Evolutionary conservation across 2,888 invertebrate genomes (phyloP).

Genomic region (Lymantria monacha): DNA sequence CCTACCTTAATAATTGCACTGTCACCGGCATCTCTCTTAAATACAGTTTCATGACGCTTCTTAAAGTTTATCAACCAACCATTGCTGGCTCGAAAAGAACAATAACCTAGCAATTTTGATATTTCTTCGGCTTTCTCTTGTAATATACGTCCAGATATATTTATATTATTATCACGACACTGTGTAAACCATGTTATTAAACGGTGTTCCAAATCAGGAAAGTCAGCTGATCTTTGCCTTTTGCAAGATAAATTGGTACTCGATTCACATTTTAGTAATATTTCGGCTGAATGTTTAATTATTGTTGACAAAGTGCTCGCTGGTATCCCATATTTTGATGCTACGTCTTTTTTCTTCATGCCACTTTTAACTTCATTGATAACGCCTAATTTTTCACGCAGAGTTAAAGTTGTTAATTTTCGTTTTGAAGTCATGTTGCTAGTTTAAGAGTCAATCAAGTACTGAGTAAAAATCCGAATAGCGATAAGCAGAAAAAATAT

Average conservation of each 20-base stretch:
- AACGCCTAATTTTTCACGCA: neutral
- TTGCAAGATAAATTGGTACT: neutral
- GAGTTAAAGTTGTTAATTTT: neutral
- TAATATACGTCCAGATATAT: neutral
- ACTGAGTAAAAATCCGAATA: neutral
- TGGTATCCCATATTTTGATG: slow-evolving; percentile 9
- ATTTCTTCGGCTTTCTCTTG: neutral
- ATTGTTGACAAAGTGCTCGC: slow-evolving; percentile 10
- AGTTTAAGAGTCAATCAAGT: neutral
- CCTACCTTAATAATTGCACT: slow-evolving; percentile 13
- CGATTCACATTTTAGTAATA: neutral
- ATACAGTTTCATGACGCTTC: slow-evolving; percentile 17
- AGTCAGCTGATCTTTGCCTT: neutral
- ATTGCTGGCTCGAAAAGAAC: slow-evolving; percentile 24
- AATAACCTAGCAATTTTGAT: slow-evolving; percentile 14
- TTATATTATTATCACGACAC: neutral
- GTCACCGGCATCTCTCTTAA: slow-evolving; percentile 18
- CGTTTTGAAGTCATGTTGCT: neutral
- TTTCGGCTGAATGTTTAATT: slow-evolving; percentile 10
- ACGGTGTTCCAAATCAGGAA: neutral
- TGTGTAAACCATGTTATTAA: neutral
- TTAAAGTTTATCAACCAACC: slow-evolving; percentile 26
- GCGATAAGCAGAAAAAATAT: too few species aligned
- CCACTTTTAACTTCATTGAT: neutral
- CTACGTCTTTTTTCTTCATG: neutral